Percentiles rank a stretch among this genome's conserved stretches.
Conservation (phyloP, 2,888 invertebrate species). For the Megalurothrips usitatus region DNA sequence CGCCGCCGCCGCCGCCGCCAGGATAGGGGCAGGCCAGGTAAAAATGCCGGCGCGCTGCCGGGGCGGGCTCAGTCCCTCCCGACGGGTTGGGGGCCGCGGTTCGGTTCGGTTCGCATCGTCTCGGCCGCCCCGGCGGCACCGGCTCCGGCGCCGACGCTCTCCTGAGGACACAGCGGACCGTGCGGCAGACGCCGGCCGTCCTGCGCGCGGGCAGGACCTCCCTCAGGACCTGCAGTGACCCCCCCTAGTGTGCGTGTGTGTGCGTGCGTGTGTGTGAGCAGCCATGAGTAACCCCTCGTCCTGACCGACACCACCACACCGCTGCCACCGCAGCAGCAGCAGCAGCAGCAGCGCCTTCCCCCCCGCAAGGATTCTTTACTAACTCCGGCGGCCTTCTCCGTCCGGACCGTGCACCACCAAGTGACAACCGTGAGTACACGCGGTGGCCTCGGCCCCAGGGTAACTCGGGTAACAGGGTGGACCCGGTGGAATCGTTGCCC, state of each 20-base stretch:
- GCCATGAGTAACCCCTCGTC: background rate
- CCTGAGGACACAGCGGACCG: no score
- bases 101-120: no score
- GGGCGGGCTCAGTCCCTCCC: background rate
- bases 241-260: background rate
- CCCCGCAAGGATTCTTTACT: background rate
- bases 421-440: no score
- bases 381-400: no score
- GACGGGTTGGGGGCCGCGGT: no score
- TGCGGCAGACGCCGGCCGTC: background rate
- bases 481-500: no score
- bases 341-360: no score
- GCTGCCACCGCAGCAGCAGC: no score
- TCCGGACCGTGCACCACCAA: no score
- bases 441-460: no score
- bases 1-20: background rate
- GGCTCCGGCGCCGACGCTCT: background rate
- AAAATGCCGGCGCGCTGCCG: slow-evolving; percentile 2
- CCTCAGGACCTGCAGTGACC: background rate
- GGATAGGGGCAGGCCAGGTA: background rate
- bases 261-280: background rate
- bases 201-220: background rate
- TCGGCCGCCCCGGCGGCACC: background rate
- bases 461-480: no score
- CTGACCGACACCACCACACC: no score